These are phyloP conservation scores for Rhineura floridana DNA, from an alignment of 2,113 vertebrate species.

Conservation along the genomic window DNA sequence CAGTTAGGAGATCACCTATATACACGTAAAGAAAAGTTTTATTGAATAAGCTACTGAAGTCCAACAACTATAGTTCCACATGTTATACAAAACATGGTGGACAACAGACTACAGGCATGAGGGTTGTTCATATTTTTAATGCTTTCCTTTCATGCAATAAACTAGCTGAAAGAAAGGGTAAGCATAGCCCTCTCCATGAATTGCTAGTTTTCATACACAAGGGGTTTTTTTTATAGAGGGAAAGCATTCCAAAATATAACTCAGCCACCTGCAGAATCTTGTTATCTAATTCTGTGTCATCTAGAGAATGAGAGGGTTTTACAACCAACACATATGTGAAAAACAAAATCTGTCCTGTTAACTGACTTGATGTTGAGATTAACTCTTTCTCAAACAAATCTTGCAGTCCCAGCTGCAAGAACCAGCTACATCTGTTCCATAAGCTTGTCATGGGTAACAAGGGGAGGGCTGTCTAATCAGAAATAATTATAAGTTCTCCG, in stretches of 20 bases:
- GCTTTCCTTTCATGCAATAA: neutral
- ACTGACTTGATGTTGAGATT: conserved; percentile 10
- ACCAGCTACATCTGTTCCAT: neutral
- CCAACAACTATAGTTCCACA: neutral
- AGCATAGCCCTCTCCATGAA: neutral
- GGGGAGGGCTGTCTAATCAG: neutral
- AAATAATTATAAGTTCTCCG: too few species aligned
- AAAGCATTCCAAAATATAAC: neutral
- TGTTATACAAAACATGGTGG: neutral
- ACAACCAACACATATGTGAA: neutral
- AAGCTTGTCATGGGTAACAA: conserved; percentile 5
- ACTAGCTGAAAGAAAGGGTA: neutral
- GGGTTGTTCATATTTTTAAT: neutral
- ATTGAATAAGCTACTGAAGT: neutral
- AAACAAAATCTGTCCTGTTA: too few species aligned
- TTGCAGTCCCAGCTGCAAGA: neutral
- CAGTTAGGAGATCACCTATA: neutral
- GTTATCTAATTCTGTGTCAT: neutral
- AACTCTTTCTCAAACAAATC: neutral
- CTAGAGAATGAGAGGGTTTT: neutral
- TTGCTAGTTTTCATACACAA: neutral
- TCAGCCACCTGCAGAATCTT: neutral
- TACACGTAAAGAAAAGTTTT: neutral
- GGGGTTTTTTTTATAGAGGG: neutral
- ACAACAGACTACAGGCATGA: too few species aligned